phyloP scores from a whole-genome alignment of 2,888 invertebrate species.

The Aphodius sticticus region DNA sequence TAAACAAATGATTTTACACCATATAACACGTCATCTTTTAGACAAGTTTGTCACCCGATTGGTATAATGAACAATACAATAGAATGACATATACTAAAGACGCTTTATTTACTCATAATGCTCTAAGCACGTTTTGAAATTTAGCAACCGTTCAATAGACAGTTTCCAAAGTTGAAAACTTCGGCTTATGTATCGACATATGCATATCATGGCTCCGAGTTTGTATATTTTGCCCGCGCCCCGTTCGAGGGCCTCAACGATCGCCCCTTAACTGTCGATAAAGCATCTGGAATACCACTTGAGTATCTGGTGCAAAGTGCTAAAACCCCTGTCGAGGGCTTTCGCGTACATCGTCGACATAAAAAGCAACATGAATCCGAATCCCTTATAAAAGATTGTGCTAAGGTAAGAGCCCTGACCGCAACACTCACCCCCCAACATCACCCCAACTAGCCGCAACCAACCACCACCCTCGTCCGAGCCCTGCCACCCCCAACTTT shows the following conservation, averaged over 20 bases:
- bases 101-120: too few relatives aligned
- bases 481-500: too few relatives aligned
- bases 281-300: not conserved
- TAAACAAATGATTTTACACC: too few relatives aligned
- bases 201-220: not conserved
- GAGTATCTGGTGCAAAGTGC: conserved; percentile 4
- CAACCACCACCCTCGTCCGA: not conserved
- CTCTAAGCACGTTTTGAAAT: not conserved
- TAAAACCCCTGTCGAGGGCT: not conserved
- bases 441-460: not conserved
- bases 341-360: not conserved
- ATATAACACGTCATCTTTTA: too few relatives aligned
- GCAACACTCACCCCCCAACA: not conserved
- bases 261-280: not conserved
- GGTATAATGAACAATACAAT: too few relatives aligned
- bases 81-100: too few relatives aligned
- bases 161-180: not conserved
- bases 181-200: not conserved
- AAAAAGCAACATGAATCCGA: not conserved
- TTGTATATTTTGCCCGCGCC: not conserved
- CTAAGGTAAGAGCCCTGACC: conserved; percentile 4
- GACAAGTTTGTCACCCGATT: too few relatives aligned
- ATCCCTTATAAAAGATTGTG: not conserved
- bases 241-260: not conserved
- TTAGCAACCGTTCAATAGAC: not conserved